Percentiles rank a stretch among this genome's conserved stretches.
Evolutionary conservation across 2,797 vertebrate species (phyloP).

Genomic region (Coracias cyanogaster): DNA sequence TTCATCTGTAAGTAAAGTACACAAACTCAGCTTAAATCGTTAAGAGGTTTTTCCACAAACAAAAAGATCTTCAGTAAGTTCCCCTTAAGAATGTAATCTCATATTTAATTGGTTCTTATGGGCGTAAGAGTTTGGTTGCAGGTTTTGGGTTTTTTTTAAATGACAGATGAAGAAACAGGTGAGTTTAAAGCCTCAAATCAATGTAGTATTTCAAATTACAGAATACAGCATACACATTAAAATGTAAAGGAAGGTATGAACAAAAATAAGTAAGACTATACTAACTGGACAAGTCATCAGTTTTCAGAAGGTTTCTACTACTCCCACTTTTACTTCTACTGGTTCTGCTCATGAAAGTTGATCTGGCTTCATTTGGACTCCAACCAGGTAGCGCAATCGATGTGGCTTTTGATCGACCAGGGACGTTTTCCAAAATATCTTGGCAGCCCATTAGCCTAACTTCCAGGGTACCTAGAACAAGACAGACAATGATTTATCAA

Average conservation of each 20-base stretch:
- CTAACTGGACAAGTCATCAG: slow-evolving; percentile 91
- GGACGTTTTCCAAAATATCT: slow-evolving; percentile 89
- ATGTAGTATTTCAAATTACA: not conserved
- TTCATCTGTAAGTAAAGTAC: slow-evolving; percentile 86
- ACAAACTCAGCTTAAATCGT: slow-evolving; percentile 74
- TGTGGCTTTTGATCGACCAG: slow-evolving; percentile 87
- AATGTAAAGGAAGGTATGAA: not conserved
- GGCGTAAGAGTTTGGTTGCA: not conserved
- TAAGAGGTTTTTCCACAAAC: slow-evolving; percentile 73
- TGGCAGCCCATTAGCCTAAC: slow-evolving; percentile 92
- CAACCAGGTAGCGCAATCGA: slow-evolving; percentile 85
- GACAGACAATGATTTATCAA: not conserved
- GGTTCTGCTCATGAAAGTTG: slow-evolving; percentile 87
- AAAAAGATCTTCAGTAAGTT: slow-evolving; percentile 55
- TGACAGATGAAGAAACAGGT: not conserved
- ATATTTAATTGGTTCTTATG: slow-evolving; percentile 7
- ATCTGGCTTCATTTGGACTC: slow-evolving; percentile 89
- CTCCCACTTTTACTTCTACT: slow-evolving; percentile 87
- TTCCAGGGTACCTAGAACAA: slow-evolving; percentile 86
- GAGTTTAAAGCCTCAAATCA: not conserved
- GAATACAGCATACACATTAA: not conserved
- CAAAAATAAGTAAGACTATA: slow-evolving; percentile 50
- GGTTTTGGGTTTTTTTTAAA: not conserved
- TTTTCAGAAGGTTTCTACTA: slow-evolving; percentile 86
- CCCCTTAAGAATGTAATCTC: slow-evolving; percentile 36